A percentile compares a stretch with the other conserved stretches of the same genome.
These are phyloP conservation scores for Smithornis capensis DNA, from an alignment of 2,113 vertebrate genomes.

Conservation along the genomic window DNA sequence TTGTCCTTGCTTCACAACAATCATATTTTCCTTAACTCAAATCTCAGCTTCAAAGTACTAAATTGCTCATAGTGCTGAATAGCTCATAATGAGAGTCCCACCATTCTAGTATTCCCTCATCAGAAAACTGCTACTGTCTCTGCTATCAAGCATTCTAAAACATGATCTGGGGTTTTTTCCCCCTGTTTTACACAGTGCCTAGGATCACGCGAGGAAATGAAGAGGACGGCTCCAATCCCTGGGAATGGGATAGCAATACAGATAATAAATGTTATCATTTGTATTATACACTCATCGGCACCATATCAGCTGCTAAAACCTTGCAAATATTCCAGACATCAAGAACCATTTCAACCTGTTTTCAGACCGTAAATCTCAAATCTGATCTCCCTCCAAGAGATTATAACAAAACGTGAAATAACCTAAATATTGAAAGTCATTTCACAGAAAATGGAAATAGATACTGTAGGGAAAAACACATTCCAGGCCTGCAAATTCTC, in stretches of 20 bases:
- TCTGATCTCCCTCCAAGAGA: constrained; percentile 47
- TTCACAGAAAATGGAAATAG: constrained; percentile 61
- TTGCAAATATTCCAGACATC: constrained; percentile 24
- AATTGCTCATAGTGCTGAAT: neutral
- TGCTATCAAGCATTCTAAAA: neutral
- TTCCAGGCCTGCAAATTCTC: constrained; percentile 42
- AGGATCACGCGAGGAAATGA: neutral
- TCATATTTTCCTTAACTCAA: neutral
- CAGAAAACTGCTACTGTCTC: neutral
- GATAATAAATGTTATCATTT: neutral
- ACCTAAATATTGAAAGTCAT: constrained; percentile 49
- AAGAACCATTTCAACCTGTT: constrained; percentile 44
- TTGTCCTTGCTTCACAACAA: neutral
- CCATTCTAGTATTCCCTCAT: neutral
- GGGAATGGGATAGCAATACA: neutral
- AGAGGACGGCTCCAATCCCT: neutral
- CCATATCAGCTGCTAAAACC: constrained; percentile 19
- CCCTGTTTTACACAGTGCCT: neutral
- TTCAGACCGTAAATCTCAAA: constrained; percentile 32
- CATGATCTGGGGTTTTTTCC: neutral
- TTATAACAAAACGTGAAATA: neutral
- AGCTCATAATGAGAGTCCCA: neutral
- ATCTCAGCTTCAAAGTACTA: neutral
- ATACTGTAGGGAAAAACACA: constrained; percentile 49
- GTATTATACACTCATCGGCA: constrained; percentile 42